Evolutionary conservation across 1,140 invertebrate species (phyloP), one percentile per base, ranked within the genome.

Genomic region (Oryctes rhinoceros): DNA sequence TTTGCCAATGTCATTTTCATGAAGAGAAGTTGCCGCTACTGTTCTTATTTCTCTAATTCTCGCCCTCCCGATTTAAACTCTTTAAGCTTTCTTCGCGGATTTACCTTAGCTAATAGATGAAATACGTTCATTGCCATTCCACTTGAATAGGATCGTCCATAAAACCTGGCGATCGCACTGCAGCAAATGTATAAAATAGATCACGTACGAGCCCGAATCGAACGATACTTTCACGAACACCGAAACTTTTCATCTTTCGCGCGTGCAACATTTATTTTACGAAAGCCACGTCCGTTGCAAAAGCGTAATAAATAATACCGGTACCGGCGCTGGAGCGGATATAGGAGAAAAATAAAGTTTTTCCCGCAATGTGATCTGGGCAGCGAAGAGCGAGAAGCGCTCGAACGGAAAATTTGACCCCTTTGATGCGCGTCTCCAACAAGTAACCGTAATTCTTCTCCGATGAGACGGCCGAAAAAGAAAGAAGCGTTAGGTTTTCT

Each of bases 251-350:
- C 65, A 71, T 71, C 24, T 71, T 71, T 71, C 65, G 65, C 24
- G 24, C 65, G 24, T 15, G 20, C 18, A 71, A 71, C 65, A 71
- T 24, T 71, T 71, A 71, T 71, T 35, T 35, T 24, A 37, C 65
- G 65, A 37, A 30, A 71, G 65, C 65, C 65, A 71, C 65, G 65
- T 71, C 65, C 65, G 18, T 3, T 71, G 65, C 65, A 71, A 24
- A 37, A 71, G 65, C 20, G 65, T 71, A 71, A 71, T 71, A 71
- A 71, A 71, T 71, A 71, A 71, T 18, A n/a, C 53, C 24, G 53
- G 18, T 59, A 59, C 53, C 53, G 53, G 35, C 65, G 65, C 20
- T 24, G 65, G 24, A 13, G 5, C 4, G 9, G 20, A 20, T 62
- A 62, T 62, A 62, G 20, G 20, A 20, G 53, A 7, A 37, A 35